Base-by-base conservation (phyloP, 2,888 invertebrate species). In the Tricholauxania praeusta region DNA sequence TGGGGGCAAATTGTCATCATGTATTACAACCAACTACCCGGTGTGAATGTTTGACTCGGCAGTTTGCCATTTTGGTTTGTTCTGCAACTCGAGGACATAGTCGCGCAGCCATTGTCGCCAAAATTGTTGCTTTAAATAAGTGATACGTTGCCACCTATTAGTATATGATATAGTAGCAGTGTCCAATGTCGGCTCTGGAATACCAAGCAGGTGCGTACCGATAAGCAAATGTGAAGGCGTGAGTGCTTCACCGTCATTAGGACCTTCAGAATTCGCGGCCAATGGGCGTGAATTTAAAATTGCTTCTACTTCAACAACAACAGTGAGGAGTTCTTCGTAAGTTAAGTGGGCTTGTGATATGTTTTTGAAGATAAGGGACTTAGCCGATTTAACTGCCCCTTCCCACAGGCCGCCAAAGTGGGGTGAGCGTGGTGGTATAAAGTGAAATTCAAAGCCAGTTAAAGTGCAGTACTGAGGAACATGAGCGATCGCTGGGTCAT, bases 191-290 rank as follows among this genome's bases (percentile, higher is more conserved):
- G 52, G 39, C 19, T 71, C 71, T 14, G 48, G 66, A 3, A 63
- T 49, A 3, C 62, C n/a, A 7, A 28, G 32, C 8, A 78, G 51
- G 3, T 72, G 57, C 48, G 66, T 60, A 4, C 76, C 76, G 49
- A 76, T 74, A 12, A 71, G 32, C 17, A 74, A 65, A 52, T 74
- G 72, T 3, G 53, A 75, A 2, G 76, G 74, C 5, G 75, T 75
- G 0, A 77, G 57, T 0, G 78, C 73, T 62, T 72, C 68, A n/a
- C 73, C 57, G 57, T 77, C 74, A 68, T 74, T 75, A 28, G 77
- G 74, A 59, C 75, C 72, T 12, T 73, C 52, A 17, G 71, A 73
- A 10, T 65, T 49, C 48, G 75, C 32, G 15, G 15, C 47, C 39
- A 39, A 39, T 39, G 39, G n/a, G n/a, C n/a, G n/a, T n/a, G n/a